Conservation (phyloP, 2,888 invertebrate genomes). For the Aporophyla lueneburgensis region DNA sequence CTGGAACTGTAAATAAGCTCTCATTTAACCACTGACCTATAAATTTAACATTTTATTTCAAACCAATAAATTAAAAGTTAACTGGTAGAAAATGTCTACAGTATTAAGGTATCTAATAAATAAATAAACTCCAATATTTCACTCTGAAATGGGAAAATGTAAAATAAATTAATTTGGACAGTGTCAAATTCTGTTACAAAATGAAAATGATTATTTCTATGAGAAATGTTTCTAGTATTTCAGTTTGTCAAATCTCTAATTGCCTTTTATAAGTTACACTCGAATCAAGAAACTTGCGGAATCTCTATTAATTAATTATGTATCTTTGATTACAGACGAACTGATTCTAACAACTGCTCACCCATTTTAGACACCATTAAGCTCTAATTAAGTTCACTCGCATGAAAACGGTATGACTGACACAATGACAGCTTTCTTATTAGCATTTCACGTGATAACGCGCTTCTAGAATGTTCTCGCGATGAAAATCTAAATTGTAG, state of each 20-base stretch:
- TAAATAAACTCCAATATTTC: background rate
- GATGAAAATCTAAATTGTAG: slow-evolving; percentile 63
- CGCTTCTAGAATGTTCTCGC: slow-evolving; percentile 55
- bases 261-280: background rate
- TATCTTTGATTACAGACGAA: too few species aligned
- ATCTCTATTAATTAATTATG: background rate
- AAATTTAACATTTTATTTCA: slow-evolving; percentile 19
- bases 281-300: background rate
- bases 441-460: slow-evolving; percentile 63
- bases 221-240: background rate
- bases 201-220: background rate
- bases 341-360: too few species aligned
- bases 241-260: background rate
- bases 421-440: slow-evolving; percentile 65
- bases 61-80: slow-evolving; percentile 3
- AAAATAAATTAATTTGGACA: slow-evolving; percentile 3
- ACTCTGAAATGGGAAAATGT: background rate
- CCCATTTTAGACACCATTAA: slow-evolving; percentile 57
- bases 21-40: background rate
- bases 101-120: background rate
- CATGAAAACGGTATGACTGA: slow-evolving; percentile 61
- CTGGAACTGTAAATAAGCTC: slow-evolving; percentile 10
- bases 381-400: slow-evolving; percentile 63
- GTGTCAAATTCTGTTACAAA: background rate
- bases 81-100: background rate